A percentile compares a stretch with the other conserved stretches of the same genome.
Conservation (phyloP, 2,113 vertebrate species). For the Apeltes quadracus region DNA sequence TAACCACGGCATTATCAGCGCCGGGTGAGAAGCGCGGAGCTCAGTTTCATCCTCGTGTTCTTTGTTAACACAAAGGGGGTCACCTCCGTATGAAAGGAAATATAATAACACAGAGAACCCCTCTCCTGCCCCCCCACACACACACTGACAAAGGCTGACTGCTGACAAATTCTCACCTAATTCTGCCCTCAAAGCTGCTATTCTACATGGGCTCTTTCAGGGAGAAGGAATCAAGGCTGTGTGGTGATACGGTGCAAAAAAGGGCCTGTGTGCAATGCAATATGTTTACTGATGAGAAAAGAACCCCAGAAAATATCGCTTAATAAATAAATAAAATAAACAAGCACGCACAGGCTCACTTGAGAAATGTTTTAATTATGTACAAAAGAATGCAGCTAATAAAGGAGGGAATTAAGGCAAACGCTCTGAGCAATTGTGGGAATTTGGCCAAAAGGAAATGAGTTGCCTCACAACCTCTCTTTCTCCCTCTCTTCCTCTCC, state of each 20-base stretch:
- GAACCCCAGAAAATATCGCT: conserved; percentile 29
- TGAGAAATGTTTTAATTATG: conserved; percentile 85
- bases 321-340: conserved; percentile 59
- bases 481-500: conserved; percentile 54
- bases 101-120: conserved; percentile 75
- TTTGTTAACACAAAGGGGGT: conserved; percentile 84
- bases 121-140: not conserved
- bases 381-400: conserved; percentile 81
- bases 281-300: conserved; percentile 54
- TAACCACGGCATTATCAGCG: conserved; percentile 74
- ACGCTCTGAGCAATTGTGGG: conserved; percentile 86
- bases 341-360: conserved; percentile 75
- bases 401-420: conserved; percentile 84
- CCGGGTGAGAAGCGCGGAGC: conserved; percentile 72
- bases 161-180: conserved; percentile 77
- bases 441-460: conserved; percentile 95
- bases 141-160: conserved; percentile 68
- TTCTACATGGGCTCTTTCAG: conserved; percentile 53
- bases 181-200: conserved; percentile 62
- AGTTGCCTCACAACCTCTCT: conserved; percentile 83
- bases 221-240: conserved; percentile 51
- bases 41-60: conserved; percentile 80
- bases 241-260: conserved; percentile 32
- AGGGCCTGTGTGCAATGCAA: conserved; percentile 54
- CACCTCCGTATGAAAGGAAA: conserved; percentile 78